phyloP scores from a whole-genome alignment of 2,113 vertebrate species.

The Ptychochromis oligacanthus region DNA sequence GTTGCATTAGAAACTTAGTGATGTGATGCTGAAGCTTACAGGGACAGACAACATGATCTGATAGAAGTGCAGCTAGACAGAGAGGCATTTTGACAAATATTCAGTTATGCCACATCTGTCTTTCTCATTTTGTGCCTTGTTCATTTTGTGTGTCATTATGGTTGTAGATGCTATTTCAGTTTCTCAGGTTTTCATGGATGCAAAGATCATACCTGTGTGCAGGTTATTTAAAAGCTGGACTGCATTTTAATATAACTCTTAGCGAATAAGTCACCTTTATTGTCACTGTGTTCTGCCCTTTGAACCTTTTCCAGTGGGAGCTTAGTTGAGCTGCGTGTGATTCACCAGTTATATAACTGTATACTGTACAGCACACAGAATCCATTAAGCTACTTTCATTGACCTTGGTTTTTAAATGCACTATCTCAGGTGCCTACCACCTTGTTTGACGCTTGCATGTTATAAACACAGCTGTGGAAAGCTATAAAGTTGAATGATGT shows the following conservation, averaged over 20 bases:
- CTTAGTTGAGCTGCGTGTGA: not conserved
- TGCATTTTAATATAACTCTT: not conserved
- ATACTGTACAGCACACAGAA: not conserved
- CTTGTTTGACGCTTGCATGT: not conserved
- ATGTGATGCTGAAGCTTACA: not conserved
- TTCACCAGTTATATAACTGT: conserved; percentile 31
- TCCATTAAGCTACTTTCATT: conserved; percentile 12
- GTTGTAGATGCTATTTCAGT: not conserved
- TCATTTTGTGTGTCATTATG: not conserved
- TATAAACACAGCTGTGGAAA: conserved; percentile 21
- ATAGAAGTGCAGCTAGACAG: not conserved
- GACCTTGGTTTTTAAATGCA: conserved; percentile 6
- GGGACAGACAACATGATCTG: not conserved
- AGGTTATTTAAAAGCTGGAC: not conserved
- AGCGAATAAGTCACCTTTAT: not conserved
- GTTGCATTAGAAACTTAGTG: not conserved
- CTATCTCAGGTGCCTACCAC: conserved; percentile 16
- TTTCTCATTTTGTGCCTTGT: not conserved
- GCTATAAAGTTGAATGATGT: conserved; percentile 47
- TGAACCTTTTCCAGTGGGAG: conserved; percentile 1
- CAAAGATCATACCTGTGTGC: not conserved
- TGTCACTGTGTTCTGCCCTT: not conserved
- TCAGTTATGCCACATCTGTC: not conserved
- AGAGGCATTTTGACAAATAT: not conserved
- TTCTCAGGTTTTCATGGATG: not conserved